phyloP scores from a whole-genome alignment of 2,888 invertebrate genomes.

The Bombylius discolor region DNA sequence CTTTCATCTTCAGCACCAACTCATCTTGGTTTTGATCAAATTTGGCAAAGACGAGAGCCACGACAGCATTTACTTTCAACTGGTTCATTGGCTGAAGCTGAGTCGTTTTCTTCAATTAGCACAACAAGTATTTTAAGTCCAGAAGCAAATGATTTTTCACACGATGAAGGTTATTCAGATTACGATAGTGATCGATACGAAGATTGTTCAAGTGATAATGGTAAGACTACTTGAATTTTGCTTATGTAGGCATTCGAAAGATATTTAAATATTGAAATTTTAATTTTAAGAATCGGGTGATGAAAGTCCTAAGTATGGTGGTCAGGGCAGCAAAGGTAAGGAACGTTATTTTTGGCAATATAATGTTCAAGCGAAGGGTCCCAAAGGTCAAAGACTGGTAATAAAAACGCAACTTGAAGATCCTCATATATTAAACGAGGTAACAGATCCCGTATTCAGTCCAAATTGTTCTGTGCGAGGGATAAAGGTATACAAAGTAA shows the following conservation, averaged over 20 bases:
- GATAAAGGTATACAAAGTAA: slow-evolving; percentile 54
- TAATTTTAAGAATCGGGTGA: slow-evolving; percentile 46
- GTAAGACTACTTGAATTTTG: slow-evolving; percentile 26
- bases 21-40: slow-evolving; percentile 66
- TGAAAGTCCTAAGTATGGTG: slow-evolving; percentile 29
- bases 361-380: slow-evolving; percentile 95
- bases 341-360: slow-evolving; percentile 96
- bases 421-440: slow-evolving; percentile 79
- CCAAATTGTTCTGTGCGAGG: slow-evolving; percentile 81
- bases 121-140: slow-evolving; percentile 74
- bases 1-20: slow-evolving; percentile 81
- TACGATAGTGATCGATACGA: slow-evolving; percentile 75
- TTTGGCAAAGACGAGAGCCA: slow-evolving; percentile 79
- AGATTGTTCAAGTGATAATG: slow-evolving; percentile 72
- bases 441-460: slow-evolving; percentile 94
- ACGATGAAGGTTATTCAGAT: slow-evolving; percentile 74
- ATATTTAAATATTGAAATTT: too few species aligned
- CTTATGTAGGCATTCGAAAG: too few species aligned
- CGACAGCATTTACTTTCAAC: slow-evolving; percentile 75
- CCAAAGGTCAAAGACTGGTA: slow-evolving; percentile 82
- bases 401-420: slow-evolving; percentile 76
- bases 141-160: slow-evolving; percentile 63
- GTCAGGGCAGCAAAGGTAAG: slow-evolving; percentile 43
- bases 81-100: slow-evolving; percentile 72
- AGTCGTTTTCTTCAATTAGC: slow-evolving; percentile 70